Evolutionary conservation across 2,113 vertebrate genomes (phyloP).

Genomic region (Myotis brandtii): DNA sequence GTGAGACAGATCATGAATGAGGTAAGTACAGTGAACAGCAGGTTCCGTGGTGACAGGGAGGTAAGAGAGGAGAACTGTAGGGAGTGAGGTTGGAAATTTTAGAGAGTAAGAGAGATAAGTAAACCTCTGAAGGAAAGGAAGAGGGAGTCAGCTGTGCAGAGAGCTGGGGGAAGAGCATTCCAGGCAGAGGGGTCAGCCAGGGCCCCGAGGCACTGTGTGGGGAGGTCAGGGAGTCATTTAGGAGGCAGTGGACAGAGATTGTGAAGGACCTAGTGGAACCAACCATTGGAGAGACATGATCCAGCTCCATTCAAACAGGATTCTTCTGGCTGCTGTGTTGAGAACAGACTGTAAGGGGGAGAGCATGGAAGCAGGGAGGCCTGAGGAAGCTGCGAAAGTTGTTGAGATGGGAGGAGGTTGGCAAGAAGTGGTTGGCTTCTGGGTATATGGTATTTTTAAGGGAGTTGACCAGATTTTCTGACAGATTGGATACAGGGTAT

Average conservation of each 20-base stretch:
- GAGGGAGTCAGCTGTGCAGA: neutral
- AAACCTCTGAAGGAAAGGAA: neutral
- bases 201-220: neutral
- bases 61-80: neutral
- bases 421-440: neutral
- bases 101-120: neutral
- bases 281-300: neutral
- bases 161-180: neutral
- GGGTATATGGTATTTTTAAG: neutral
- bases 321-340: neutral
- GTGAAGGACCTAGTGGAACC: neutral
- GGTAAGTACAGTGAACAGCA: neutral
- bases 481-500: neutral
- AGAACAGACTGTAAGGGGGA: neutral
- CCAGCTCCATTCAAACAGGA: too few relatives aligned
- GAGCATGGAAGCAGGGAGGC: neutral
- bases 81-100: neutral
- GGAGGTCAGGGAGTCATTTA: neutral
- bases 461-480: neutral
- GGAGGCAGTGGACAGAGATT: neutral
- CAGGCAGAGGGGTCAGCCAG: neutral
- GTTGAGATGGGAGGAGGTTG: neutral
- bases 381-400: neutral
- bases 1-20: neutral
- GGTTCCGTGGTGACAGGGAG: too few relatives aligned